Percentiles rank a stretch among this genome's conserved stretches.
Evolutionary conservation across 2,113 vertebrate species (phyloP).

Genomic region (Ondatra zibethicus): DNA sequence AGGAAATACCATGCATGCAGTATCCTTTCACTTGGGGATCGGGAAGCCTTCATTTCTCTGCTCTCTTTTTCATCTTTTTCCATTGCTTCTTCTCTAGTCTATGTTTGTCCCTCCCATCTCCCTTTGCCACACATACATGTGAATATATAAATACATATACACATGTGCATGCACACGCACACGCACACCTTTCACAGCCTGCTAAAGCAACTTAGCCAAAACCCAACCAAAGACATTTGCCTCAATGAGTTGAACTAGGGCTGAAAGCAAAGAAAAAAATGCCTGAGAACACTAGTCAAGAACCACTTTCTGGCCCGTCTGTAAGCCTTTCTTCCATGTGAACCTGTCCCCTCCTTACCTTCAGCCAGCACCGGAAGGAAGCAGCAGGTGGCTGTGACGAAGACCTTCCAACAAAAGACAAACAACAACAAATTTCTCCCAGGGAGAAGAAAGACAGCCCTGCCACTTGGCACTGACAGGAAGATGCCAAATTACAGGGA

Average conservation of each 20-base stretch:
- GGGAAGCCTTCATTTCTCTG: not conserved
- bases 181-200: not conserved
- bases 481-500: constrained; percentile 2
- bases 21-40: not conserved
- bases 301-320: not conserved
- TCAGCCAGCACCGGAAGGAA: not conserved
- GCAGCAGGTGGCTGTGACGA: not conserved
- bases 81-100: constrained; percentile 4
- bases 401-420: not conserved
- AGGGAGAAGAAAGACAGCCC: not conserved
- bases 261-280: not conserved
- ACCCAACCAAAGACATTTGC: not conserved
- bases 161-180: not conserved
- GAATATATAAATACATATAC: not conserved
- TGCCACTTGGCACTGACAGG: not conserved
- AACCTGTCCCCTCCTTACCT: not conserved
- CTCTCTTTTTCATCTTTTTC: not conserved
- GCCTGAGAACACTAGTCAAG: not conserved
- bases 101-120: not conserved
- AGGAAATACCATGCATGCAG: not conserved
- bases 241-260: not conserved
- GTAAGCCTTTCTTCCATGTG: not conserved
- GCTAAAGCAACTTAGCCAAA: not conserved
- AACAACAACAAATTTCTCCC: not conserved
- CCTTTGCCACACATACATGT: not conserved